phyloP scores from a whole-genome alignment of 2,797 vertebrate genomes.

The Champsocephalus esox region DNA sequence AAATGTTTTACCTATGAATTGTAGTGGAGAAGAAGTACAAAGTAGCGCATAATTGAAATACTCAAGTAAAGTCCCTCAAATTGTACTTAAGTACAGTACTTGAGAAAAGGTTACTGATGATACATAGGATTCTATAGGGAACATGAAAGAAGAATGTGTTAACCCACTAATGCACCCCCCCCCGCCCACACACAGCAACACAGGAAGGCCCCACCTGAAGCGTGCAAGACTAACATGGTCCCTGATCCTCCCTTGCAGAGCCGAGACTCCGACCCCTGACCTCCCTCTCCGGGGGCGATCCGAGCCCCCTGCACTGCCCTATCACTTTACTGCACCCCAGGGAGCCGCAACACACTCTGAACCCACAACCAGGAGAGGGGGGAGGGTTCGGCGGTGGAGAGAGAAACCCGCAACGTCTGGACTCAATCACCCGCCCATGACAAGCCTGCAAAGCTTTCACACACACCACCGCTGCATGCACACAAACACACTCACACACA shows the following conservation, averaged over 20 bases:
- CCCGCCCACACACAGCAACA: not conserved
- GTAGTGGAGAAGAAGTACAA: no score
- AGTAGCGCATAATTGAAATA: no score
- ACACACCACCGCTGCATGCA: conserved; percentile 32
- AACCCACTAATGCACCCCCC: not conserved
- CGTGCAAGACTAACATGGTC: conserved; percentile 59
- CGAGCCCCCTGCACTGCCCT: conserved; percentile 63
- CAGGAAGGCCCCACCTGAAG: conserved; percentile 64
- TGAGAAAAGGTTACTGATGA: no score
- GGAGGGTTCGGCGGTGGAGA: conserved; percentile 25
- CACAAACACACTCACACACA: conserved; percentile 33
- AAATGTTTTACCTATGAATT: no score
- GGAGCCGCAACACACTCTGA: conserved; percentile 66
- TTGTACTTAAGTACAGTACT: no score
- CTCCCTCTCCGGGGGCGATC: conserved; percentile 51
- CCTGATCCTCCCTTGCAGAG: conserved; percentile 38
- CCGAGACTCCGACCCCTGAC: conserved; percentile 66
- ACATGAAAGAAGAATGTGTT: not conserved
- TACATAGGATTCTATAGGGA: no score
- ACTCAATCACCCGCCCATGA: conserved; percentile 79
- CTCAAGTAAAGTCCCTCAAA: no score
- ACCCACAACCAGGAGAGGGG: conserved; percentile 43
- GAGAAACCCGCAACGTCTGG: conserved; percentile 76
- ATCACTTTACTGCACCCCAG: conserved; percentile 81
- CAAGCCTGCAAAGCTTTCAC: conserved; percentile 65